These are phyloP conservation scores for Lasioglossum morio DNA, from an alignment of 2,888 invertebrate genomes.

Conservation along the genomic window DNA sequence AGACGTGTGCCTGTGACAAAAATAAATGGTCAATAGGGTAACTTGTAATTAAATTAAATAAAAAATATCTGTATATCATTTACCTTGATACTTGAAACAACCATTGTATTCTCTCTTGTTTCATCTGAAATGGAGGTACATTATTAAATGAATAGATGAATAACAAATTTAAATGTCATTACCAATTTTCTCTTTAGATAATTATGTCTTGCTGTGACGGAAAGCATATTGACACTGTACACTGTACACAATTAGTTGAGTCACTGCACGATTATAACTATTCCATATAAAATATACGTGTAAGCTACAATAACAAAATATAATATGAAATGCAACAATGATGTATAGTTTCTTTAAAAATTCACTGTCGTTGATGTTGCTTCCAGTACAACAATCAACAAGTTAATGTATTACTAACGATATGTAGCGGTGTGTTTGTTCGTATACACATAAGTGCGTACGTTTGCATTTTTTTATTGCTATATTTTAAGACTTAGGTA, in stretches of 20 bases:
- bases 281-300: conserved; percentile 3
- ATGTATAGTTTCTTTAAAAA: background rate
- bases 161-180: conserved; percentile 11
- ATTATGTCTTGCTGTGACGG: conserved; percentile 10
- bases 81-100: conserved; percentile 56
- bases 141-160: background rate
- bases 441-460: background rate
- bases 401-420: background rate
- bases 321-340: background rate
- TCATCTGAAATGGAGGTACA: conserved; percentile 38
- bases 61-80: background rate
- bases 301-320: background rate
- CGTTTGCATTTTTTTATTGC: background rate
- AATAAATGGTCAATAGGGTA: background rate
- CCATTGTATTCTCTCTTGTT: conserved; percentile 27
- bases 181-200: conserved; percentile 35
- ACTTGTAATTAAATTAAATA: background rate
- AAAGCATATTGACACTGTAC: conserved; percentile 33
- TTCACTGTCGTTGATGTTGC: background rate
- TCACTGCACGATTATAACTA: background rate
- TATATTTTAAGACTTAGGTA: background rate
- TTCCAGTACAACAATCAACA: background rate
- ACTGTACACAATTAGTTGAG: background rate
- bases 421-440: background rate
- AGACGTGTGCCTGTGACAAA: conserved; percentile 62